These are phyloP conservation scores for Lasioglossum villosulum DNA, from an alignment of 2,888 invertebrate species.

Conservation along the genomic window DNA sequence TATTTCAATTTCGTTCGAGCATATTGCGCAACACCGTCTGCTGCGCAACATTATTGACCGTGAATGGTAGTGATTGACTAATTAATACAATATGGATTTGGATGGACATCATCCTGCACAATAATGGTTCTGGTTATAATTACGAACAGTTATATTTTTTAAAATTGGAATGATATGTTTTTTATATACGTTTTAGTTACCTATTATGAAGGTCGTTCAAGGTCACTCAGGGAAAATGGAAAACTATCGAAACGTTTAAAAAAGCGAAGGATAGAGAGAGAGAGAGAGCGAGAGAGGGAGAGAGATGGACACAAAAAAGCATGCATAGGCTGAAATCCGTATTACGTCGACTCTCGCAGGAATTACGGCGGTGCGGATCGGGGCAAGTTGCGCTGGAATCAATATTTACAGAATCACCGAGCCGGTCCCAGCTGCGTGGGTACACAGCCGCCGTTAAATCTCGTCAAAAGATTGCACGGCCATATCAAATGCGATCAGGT, in stretches of 20 bases:
- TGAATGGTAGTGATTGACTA: too few relatives aligned
- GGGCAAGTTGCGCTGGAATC: not conserved
- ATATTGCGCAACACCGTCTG: too few relatives aligned
- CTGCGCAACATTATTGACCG: too few relatives aligned
- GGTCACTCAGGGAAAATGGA: not conserved
- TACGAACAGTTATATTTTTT: not conserved
- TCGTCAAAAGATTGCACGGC: constrained; percentile 20
- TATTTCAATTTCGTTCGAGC: too few relatives aligned
- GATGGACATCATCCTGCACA: too few relatives aligned
- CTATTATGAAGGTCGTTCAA: not conserved
- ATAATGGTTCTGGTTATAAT: too few relatives aligned
- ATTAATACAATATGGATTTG: too few relatives aligned
- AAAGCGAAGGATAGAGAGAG: not conserved
- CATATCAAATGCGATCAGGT: constrained; percentile 33
- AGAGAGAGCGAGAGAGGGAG: too few relatives aligned
- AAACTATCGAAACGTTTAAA: not conserved
- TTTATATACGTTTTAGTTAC: not conserved
- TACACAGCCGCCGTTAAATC: constrained; percentile 6
- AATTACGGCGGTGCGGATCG: not conserved
- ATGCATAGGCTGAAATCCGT: not conserved
- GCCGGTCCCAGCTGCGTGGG: not conserved
- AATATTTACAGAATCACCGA: constrained; percentile 25
- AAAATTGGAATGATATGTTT: not conserved
- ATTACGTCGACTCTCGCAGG: not conserved
- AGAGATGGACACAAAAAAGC: not conserved